A percentile compares a stretch with the other conserved stretches of the same genome.
phyloP scores from a whole-genome alignment of 2,113 vertebrate genomes.

The Halcyon malimbica region DNA sequence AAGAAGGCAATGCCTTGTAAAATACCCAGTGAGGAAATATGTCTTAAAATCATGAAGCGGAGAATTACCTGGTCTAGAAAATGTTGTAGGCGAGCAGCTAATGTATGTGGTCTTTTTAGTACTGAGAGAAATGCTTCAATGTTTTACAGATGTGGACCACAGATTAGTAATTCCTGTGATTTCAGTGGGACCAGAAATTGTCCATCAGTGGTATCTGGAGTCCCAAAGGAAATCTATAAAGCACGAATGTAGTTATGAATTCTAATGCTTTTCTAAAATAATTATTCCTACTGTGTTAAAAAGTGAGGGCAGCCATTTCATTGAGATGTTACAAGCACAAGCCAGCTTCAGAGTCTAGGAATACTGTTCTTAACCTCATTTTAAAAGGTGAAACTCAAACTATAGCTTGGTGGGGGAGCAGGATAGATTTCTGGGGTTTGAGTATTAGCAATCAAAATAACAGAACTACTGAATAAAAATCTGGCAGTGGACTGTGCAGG shows the following conservation, averaged over 20 bases:
- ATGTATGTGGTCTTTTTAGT: too few species aligned
- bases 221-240: background rate
- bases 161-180: background rate
- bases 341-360: background rate
- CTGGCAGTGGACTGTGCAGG: background rate
- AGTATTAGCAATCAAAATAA: background rate
- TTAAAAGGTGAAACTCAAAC: background rate
- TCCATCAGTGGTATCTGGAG: background rate
- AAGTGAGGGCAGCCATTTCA: background rate
- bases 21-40: rapidly evolving
- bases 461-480: background rate
- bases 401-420: background rate
- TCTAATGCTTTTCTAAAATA: background rate
- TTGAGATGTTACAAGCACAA: background rate
- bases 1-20: background rate
- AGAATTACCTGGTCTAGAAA: background rate
- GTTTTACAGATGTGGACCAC: too few species aligned
- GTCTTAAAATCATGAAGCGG: background rate
- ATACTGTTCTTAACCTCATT: background rate
- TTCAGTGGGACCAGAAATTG: background rate
- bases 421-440: background rate
- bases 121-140: rapidly evolving
- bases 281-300: background rate
- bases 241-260: background rate
- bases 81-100: background rate